Conservation (phyloP, 2,113 vertebrate species). For the Craseonycteris thonglongyai region DNA sequence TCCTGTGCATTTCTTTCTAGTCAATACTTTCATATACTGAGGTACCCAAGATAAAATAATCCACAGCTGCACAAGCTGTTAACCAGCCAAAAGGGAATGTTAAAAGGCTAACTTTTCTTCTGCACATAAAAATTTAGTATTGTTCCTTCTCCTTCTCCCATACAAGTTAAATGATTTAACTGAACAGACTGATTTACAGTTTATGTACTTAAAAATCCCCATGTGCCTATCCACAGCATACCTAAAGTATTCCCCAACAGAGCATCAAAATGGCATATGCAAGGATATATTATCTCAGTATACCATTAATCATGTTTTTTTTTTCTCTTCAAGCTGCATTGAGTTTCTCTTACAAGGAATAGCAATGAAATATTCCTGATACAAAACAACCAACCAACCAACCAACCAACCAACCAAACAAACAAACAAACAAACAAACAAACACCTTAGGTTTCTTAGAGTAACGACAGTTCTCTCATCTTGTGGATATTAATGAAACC, state of each 20-base stretch:
- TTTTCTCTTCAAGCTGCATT: background rate
- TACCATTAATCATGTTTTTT: background rate
- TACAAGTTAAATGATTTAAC: conserved; percentile 10
- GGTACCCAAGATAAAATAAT: background rate
- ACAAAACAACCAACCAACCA: too few relatives aligned
- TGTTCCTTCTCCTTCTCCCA: background rate
- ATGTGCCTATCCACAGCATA: background rate
- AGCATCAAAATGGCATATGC: conserved; percentile 25
- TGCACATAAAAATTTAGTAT: background rate
- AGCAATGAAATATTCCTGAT: conserved; percentile 20
- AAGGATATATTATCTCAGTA: conserved; percentile 5
- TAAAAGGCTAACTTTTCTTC: background rate
- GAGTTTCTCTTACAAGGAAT: conserved; percentile 13
- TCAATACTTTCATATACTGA: background rate
- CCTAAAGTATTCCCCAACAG: conserved; percentile 13
- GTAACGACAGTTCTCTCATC: background rate
- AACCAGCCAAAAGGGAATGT: background rate
- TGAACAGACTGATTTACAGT: background rate
- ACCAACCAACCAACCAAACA: too few relatives aligned
- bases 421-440: too few relatives aligned
- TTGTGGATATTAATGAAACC: background rate
- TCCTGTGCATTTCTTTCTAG: background rate
- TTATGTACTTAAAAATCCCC: conserved; percentile 33
- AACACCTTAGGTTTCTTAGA: conserved; percentile 16
- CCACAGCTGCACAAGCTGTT: background rate